Base-by-base conservation (phyloP, 2,888 invertebrate species). In the Belgica antarctica region DNA sequence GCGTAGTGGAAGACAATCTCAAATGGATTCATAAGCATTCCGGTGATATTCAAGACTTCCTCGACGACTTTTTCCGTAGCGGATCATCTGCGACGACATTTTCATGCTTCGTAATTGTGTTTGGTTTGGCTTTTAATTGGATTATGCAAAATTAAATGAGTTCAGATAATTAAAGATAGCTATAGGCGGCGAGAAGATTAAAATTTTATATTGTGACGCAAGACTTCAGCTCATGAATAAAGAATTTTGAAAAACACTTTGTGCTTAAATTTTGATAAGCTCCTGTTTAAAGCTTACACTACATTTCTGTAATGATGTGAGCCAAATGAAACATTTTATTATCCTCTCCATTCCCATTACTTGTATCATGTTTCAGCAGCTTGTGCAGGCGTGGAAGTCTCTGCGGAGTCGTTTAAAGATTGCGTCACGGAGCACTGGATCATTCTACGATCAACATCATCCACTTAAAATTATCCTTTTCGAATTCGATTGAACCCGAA, bases 101-200 rank as follows among this genome's bases (percentile, higher is more conserved):
- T 31, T 57, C 28, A 31, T 52, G 10, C 22, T 15, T 57, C 31
- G 2, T 68, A 57, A 57, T 68, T 57, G 28, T 57, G 12, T 52
- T 66, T 66, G 47, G 65, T 52, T 66, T 22, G n/a, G 52, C 31
- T 7, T 8, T 25, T 24, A 47, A 52, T 66, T 66, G 52, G 68
- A 57, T 68, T 68, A 57, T 57, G 59, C 27, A 59, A 59, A 24
- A 27, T 59, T 59, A 65, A 65, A 65, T 65, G 62, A 34, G 62
- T 25, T 34, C 8, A 65, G 24, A 46, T 31, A 36, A 41, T 62
- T 65, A 47, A 47, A 65, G 24, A 46, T 41, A 27, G 46, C 65
- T 65, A 15, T 1, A 19, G 47, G 63, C 63, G 41, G 41, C 15
- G 41, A 41, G 12, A 41, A 41, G 41, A 3, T 41, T 41, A 41